A percentile compares a stretch with the other conserved stretches of the same genome.
Evolutionary conservation across 2,888 invertebrate genomes (phyloP).

Genomic region (Lamproptera curius): DNA sequence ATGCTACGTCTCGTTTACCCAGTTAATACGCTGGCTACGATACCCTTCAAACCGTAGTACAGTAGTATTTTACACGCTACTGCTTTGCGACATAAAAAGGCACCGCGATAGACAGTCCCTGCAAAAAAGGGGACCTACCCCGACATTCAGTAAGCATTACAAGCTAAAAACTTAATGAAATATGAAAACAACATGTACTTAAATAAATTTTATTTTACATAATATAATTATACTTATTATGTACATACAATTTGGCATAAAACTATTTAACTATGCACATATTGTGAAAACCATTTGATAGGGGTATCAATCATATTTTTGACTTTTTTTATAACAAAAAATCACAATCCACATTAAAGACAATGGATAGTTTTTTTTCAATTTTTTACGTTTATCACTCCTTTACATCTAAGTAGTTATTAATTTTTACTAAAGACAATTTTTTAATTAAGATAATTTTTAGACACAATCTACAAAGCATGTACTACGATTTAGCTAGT

Average conservation of each 20-base stretch:
- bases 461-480: background rate
- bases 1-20: no score
- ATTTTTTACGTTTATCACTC: background rate
- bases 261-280: conserved; percentile 5
- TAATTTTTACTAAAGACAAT: background rate
- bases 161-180: no score
- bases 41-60: no score
- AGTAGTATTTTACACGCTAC: no score
- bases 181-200: conserved; percentile 1
- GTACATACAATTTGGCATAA: conserved; percentile 7
- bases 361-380: background rate
- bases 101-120: no score
- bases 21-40: no score
- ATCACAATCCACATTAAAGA: background rate
- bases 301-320: background rate
- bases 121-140: no score
- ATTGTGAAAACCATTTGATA: background rate
- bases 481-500: no score
- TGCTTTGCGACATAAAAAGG: no score
- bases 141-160: no score
- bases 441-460: background rate
- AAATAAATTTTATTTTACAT: conserved; percentile 11
- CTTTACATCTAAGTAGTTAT: background rate
- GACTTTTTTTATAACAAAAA: background rate
- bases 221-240: conserved; percentile 5